These are phyloP conservation scores for Cremastinae sp. DNA, from an alignment of 2,888 invertebrate species.

Conservation along the genomic window DNA sequence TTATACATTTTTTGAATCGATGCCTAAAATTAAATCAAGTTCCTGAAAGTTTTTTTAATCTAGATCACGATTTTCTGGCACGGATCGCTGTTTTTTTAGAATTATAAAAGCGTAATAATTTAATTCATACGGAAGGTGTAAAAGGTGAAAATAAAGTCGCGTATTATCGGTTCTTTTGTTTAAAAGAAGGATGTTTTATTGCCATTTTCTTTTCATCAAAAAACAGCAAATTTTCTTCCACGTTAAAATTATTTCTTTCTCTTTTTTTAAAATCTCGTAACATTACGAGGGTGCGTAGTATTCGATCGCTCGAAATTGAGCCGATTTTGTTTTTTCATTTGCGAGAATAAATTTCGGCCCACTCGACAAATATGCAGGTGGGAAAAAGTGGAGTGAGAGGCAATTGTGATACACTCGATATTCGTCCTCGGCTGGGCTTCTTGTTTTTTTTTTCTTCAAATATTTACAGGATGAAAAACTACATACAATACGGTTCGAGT, in stretches of 20 bases:
- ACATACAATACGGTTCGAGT: slow-evolving; percentile 58
- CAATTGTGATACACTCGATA: slow-evolving; percentile 55
- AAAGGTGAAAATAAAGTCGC: slow-evolving; percentile 45
- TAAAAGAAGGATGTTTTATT: slow-evolving; percentile 57
- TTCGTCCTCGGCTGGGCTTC: slow-evolving; percentile 52
- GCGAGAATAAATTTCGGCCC: slow-evolving; percentile 30
- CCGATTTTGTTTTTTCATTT: slow-evolving; percentile 11
- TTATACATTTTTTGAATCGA: slow-evolving; percentile 4
- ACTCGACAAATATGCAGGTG: slow-evolving; percentile 27
- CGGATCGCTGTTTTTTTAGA: slow-evolving; percentile 6
- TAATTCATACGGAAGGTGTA: slow-evolving; percentile 27
- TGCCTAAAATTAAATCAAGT: slow-evolving; percentile 10
- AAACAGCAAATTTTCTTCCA: slow-evolving; percentile 39
- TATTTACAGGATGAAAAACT: slow-evolving; percentile 64
- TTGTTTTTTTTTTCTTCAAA: slow-evolving; percentile 32
- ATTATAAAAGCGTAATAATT: slow-evolving; percentile 7
- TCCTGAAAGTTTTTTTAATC: slow-evolving; percentile 33
- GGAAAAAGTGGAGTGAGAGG: slow-evolving; percentile 28
- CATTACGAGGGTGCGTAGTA: slow-evolving; percentile 35
- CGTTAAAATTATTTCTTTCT: slow-evolving; percentile 29
- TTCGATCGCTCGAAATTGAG: slow-evolving; percentile 18
- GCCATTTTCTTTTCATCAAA: slow-evolving; percentile 38
- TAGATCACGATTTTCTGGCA: background rate
- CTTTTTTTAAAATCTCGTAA: slow-evolving; percentile 23
- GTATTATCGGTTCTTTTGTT: slow-evolving; percentile 37